Evolutionary conservation across 2,888 invertebrate genomes (phyloP), one percentile per base, ranked within the genome.

Genomic region (Pachliopta kotzebuea): DNA sequence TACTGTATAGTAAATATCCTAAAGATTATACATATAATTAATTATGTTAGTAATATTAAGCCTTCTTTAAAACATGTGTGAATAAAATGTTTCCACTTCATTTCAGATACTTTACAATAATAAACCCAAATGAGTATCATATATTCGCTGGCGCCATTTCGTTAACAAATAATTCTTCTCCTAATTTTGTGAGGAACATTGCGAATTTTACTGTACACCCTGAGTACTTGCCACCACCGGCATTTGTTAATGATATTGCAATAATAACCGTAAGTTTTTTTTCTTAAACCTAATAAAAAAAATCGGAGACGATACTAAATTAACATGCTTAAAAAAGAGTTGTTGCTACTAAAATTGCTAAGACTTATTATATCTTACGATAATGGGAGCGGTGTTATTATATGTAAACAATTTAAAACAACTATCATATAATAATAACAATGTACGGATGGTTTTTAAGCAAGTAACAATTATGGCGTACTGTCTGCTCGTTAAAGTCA

Each of bases 201-300:
- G 52, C 66, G 6, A 69, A 69, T 56, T 71, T 73, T 62, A 59
- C 62, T 0, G 61, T 72, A 3, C 73, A 74, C 49, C 73, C 75
- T 0, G 29, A 68, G 29, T 76, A 74, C 60, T 65, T 68, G 0
- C 71, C 71, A 9, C 62, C 66, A 8, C 73, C 75, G 0, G 69
- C 72, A 8, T 61, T 67, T n/a, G 53, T 72, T 0, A 68, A 74
- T 29, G 71, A 76, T 45, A 70, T 76, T 55, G 75, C 71, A 60
- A 60, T 76, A 26, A 70, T 80, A 56, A 71, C 67, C 53, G 75
- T 76, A 72, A 69, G 71, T 69, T 56, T 18, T 24, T 59, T 31
- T 50, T 20, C 20, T 29, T 37, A 37, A 37, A 37, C 1, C 37
- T 37, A 37, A 37, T 37, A 14, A 37, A 11, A 37, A 14, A 31